Conservation (phyloP, 2,113 vertebrate species). For the Malurus elegans region DNA sequence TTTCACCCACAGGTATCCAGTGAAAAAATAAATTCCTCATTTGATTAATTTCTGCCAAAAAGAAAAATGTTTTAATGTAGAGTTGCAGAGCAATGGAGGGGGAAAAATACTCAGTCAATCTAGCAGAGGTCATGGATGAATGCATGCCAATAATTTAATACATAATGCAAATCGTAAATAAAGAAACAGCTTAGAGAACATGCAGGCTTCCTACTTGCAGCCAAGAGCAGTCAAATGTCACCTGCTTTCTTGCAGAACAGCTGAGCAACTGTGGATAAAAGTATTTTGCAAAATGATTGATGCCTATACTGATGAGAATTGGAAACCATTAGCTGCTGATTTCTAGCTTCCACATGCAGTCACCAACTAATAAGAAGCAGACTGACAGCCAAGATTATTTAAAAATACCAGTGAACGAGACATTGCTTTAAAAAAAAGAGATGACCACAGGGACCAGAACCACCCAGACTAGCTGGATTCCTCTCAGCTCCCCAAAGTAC, state of each 20-base stretch:
- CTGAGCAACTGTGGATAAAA: background rate
- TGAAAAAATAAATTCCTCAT: background rate
- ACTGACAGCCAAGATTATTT: background rate
- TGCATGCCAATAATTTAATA: background rate
- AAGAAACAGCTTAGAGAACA: background rate
- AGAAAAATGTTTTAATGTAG: background rate
- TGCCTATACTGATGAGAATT: background rate
- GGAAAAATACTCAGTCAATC: background rate
- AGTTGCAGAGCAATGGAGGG: background rate
- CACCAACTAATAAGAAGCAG: background rate
- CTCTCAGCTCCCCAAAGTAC: background rate
- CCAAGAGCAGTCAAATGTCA: background rate
- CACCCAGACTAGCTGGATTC: background rate
- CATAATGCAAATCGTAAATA: background rate
- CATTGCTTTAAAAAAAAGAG: background rate
- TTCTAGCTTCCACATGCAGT: background rate
- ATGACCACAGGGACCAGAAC: background rate
- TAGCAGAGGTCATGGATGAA: background rate
- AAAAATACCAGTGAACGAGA: background rate
- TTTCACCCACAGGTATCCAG: background rate
- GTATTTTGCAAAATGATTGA: background rate
- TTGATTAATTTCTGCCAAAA: background rate
- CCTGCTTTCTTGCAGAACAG: background rate
- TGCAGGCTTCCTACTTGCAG: background rate
- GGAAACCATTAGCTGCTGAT: background rate